Percentiles rank a stretch among this genome's conserved stretches.
These are phyloP conservation scores for Hymenopus coronatus DNA, from an alignment of 2,888 invertebrate species.

Conservation along the genomic window DNA sequence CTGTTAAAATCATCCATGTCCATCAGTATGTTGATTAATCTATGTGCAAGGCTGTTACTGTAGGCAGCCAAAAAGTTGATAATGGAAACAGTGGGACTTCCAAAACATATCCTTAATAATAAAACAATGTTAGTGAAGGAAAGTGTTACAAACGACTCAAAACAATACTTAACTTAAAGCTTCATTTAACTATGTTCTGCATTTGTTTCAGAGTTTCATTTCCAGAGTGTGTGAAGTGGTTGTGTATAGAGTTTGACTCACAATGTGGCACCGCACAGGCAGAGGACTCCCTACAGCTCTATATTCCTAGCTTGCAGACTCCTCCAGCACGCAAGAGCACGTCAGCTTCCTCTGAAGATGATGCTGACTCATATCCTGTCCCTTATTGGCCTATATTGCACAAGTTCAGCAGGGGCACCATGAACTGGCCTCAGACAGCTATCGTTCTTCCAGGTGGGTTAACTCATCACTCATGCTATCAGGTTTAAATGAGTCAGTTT, in stretches of 20 bases:
- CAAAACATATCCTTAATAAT: too few relatives aligned
- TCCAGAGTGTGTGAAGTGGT: constrained; percentile 84
- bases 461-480: neutral
- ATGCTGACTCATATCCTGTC: constrained; percentile 40
- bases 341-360: constrained; percentile 41
- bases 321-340: neutral
- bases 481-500: too few relatives aligned
- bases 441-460: constrained; percentile 71
- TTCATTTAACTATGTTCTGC: neutral
- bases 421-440: constrained; percentile 84
- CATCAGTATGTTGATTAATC: too few relatives aligned
- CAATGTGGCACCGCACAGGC: constrained; percentile 89
- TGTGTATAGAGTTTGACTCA: constrained; percentile 90
- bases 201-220: constrained; percentile 69
- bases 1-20: too few relatives aligned
- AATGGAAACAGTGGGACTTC: too few relatives aligned
- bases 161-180: too few relatives aligned
- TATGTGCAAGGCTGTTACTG: too few relatives aligned
- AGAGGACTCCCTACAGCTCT: constrained; percentile 81
- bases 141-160: too few relatives aligned
- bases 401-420: constrained; percentile 60
- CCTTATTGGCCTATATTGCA: constrained; percentile 65
- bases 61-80: too few relatives aligned
- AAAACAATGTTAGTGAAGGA: too few relatives aligned
- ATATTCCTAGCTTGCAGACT: constrained; percentile 51